Base-by-base conservation (phyloP, 2,888 invertebrate species). In the Acrobasis repandana region DNA sequence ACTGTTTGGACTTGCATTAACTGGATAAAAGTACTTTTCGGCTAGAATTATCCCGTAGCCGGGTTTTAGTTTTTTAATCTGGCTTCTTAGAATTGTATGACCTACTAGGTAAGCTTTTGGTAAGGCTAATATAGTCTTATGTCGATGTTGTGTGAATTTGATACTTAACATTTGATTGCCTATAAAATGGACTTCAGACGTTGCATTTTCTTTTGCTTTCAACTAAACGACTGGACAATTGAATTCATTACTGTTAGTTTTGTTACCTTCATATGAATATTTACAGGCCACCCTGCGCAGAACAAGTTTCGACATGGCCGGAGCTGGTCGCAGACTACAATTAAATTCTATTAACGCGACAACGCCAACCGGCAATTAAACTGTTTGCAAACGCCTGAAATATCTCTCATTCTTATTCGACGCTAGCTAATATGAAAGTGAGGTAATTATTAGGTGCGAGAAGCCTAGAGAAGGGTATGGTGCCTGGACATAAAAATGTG, bases 301-400 rank as follows among this genome's bases (percentile, higher is more conserved):
- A 80, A 80, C 80, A 63, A 75, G 80, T 82, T 82, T 66, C 68
- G 68, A 74, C 69, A 74, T 70, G 68, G 65, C 65, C 66, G 65
- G 68, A 66, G 68, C 72, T 63, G 70, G 74, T 71, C 75, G 71
- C 69, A 74, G 70, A 72, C 80, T 75, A 82, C 81, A 88, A 91
- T 90, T 88, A 88, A 88, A 90, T 85, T 90, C 86, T 87, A 90
- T 90, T 89, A 90, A 74, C 78, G 80, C 80, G 83, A 84, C 79
- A 81, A 79, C 80, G 72, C 82, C 76, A 82, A 82, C 75, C 70
- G 87, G 78, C 83, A 86, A 90, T 90, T 88, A 90, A 79, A 77
- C 85, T 83, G 81, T 78, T 76, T 77, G 77, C 78, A 77, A 78
- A 77, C 76, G 77, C 71, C 79, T 87, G 86, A 86, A 86, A 85